These are phyloP conservation scores for Hymenopus coronatus DNA, from an alignment of 2,888 invertebrate genomes.

Conservation along the genomic window DNA sequence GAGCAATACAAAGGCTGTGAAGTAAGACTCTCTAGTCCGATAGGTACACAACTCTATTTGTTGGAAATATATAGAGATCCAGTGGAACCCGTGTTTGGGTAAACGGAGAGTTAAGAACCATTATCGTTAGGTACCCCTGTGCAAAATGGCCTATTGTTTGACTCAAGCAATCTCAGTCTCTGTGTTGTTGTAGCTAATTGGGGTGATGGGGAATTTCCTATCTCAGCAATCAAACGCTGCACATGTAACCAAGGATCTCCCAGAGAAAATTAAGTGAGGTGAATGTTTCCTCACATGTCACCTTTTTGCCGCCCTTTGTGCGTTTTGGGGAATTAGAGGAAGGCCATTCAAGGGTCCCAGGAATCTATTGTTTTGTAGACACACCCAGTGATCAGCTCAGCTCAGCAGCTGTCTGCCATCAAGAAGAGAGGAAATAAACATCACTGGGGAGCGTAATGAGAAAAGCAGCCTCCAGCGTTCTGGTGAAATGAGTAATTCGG, in stretches of 20 bases:
- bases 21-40: too few species aligned
- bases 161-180: too few species aligned
- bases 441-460: background rate
- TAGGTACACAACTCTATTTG: too few species aligned
- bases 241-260: background rate
- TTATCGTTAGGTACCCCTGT: too few species aligned
- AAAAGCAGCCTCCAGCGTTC: background rate
- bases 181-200: background rate
- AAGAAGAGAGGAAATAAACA: background rate
- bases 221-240: background rate
- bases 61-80: too few species aligned
- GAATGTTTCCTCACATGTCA: background rate
- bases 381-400: background rate
- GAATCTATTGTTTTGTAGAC: background rate
- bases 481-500: background rate
- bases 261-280: too few species aligned
- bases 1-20: too few species aligned
- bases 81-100: too few species aligned
- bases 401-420: background rate
- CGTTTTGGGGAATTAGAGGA: background rate
- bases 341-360: background rate
- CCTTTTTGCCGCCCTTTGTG: background rate
- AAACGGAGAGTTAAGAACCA: too few species aligned
- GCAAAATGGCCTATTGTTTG: too few species aligned
- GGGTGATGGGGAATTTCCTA: background rate